phyloP scores from a whole-genome alignment of 2,113 vertebrate species.

The Cavia aperea region DNA sequence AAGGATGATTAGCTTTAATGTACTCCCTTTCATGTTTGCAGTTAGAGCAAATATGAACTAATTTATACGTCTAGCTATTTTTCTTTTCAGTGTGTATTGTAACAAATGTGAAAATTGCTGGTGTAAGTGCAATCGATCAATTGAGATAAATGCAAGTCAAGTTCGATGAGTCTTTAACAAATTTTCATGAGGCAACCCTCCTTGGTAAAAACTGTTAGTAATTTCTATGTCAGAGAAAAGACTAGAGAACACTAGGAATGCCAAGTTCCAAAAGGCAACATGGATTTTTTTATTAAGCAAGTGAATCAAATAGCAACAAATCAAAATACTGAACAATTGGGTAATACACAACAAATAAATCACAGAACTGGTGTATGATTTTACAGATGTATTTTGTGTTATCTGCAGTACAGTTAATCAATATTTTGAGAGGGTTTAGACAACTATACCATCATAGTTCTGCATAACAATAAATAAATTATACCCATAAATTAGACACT shows the following conservation, averaged over 20 bases:
- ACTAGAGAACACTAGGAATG: slow-evolving; percentile 23
- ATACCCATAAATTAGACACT: not conserved
- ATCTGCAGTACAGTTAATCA: slow-evolving; percentile 35
- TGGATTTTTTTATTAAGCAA: slow-evolving; percentile 57
- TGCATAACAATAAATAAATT: slow-evolving; percentile 36
- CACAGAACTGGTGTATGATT: slow-evolving; percentile 17
- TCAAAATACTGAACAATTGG: slow-evolving; percentile 30
- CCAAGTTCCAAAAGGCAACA: not conserved
- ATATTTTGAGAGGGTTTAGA: slow-evolving; percentile 36
- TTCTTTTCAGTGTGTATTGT: slow-evolving; percentile 62
- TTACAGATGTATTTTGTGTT: slow-evolving; percentile 43
- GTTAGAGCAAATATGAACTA: slow-evolving; percentile 68
- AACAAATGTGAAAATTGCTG: slow-evolving; percentile 69
- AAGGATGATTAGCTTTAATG: slow-evolving; percentile 69
- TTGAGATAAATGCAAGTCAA: slow-evolving; percentile 61
- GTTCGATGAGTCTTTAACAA: slow-evolving; percentile 64
- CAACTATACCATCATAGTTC: not conserved
- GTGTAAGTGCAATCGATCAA: slow-evolving; percentile 65
- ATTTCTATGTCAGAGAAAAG: slow-evolving; percentile 49
- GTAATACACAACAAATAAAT: slow-evolving; percentile 42
- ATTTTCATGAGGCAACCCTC: slow-evolving; percentile 46
- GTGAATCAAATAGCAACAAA: slow-evolving; percentile 40
- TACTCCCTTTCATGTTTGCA: slow-evolving; percentile 66
- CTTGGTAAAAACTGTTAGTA: slow-evolving; percentile 43
- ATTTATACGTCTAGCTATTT: slow-evolving; percentile 66